Evolutionary conservation across 2,797 vertebrate species (phyloP).

Genomic region (Xenops minutus): DNA sequence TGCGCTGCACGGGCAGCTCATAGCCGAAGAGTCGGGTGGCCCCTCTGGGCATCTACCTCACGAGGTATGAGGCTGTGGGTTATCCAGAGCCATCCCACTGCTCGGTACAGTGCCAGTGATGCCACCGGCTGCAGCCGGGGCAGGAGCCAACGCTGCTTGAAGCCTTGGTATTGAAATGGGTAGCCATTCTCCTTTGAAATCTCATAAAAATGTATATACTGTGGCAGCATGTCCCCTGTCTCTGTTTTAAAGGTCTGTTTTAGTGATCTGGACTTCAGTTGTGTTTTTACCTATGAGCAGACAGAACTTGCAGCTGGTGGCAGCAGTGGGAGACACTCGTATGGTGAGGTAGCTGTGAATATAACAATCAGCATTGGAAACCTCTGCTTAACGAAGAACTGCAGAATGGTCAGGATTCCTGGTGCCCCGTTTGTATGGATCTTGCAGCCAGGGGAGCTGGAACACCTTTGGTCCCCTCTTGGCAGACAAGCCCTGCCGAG

Average conservation of each 20-base stretch:
- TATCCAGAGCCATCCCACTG: neutral
- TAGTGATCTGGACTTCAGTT: neutral
- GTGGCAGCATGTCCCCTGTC: rapidly evolving
- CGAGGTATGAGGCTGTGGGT: neutral
- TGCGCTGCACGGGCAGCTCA: neutral
- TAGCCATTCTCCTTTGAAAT: neutral
- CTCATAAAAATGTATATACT: rapidly evolving
- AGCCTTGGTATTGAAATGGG: neutral
- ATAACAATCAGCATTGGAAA: rapidly evolving
- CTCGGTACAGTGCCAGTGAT: rapidly evolving
- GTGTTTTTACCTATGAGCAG: rapidly evolving
- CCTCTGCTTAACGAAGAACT: neutral
- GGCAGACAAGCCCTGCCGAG: neutral
- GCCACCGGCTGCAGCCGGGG: neutral
- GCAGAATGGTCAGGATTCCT: neutral
- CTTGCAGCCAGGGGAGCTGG: neutral
- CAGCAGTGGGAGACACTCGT: rapidly evolving
- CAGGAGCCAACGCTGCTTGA: rapidly evolving
- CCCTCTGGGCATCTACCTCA: neutral
- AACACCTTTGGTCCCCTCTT: neutral
- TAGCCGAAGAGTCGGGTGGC: neutral
- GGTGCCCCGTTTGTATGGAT: neutral
- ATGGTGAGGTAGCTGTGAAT: neutral
- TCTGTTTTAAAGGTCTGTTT: neutral
- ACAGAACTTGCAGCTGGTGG: neutral